Evolutionary conservation across 2,797 vertebrate species (phyloP).

Genomic region (Takifugu rubripes): DNA sequence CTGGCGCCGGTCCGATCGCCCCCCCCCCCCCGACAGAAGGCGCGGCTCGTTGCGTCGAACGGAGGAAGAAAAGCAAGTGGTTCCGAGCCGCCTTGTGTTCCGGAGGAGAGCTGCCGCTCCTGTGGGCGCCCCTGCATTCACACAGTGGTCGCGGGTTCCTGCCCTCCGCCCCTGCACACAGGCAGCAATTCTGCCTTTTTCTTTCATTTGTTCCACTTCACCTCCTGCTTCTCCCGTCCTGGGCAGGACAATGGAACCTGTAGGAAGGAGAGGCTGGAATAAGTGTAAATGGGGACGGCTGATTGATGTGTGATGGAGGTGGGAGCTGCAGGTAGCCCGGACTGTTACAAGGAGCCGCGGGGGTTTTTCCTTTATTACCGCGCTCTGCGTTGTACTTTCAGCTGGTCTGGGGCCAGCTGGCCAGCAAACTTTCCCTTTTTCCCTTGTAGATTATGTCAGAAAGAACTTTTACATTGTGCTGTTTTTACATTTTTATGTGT

Average conservation of each 20-base stretch:
- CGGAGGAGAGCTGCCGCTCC: constrained; percentile 30
- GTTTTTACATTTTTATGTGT: constrained; percentile 21
- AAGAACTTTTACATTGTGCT: constrained; percentile 38
- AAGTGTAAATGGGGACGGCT: constrained; percentile 58
- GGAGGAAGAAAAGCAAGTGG: neutral
- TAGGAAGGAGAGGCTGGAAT: constrained; percentile 43
- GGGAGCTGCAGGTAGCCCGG: constrained; percentile 42
- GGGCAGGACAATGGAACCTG: constrained; percentile 46
- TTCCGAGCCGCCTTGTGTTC: too few species aligned
- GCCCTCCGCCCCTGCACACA: constrained; percentile 21
- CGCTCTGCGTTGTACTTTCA: constrained; percentile 31
- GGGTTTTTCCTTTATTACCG: constrained; percentile 32
- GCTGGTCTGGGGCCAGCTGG: constrained; percentile 18
- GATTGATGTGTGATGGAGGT: constrained; percentile 53
- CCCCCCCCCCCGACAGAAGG: constrained; percentile 15
- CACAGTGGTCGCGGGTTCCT: constrained; percentile 35
- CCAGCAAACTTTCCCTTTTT: constrained; percentile 15
- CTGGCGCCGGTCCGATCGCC: too few species aligned
- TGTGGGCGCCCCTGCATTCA: constrained; percentile 26
- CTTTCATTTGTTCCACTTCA: constrained; percentile 19
- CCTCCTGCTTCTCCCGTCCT: constrained; percentile 34
- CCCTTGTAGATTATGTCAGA: constrained; percentile 5
- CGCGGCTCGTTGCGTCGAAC: neutral
- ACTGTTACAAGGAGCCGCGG: constrained; percentile 42
- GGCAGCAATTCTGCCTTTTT: constrained; percentile 42